Evolutionary conservation across 2,888 invertebrate genomes (phyloP), one percentile per base, ranked within the genome.

Genomic region (Zootermopsis nevadensis): DNA sequence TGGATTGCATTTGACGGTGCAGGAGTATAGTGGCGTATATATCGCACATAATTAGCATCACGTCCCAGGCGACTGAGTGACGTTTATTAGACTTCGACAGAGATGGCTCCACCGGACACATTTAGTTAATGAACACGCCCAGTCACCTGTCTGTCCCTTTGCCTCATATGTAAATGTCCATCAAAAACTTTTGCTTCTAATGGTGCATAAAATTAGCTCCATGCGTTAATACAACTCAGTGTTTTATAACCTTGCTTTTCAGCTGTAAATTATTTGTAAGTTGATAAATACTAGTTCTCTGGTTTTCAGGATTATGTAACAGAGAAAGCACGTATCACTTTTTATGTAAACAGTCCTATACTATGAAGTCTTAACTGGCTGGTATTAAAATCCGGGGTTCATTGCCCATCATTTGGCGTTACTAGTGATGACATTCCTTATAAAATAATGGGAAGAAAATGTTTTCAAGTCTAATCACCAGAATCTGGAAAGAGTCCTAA

Each of bases 111-210:
- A 60, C 60, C 60, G 60, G 76, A 76, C 42, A 42, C 76, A 76
- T 76, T 76, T 76, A 76, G 76, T 8, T 76, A 76, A 76, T 76
- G 76, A 76, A 38, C 76, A 76, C 76, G 12, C 60, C 60, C 60
- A 60, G 60, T 60, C 60, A 6, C 48, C 48, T 19, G 48, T 48
- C 48, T 48, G 48, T 48, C 19, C 19, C 1, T 19, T 19, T 48
- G 3, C 12, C 60, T n/a, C n/a, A 60, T 60, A 60, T 8, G 6
- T 60, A 60, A 60, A 60, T 60, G n/a, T 60, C 60, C 60, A 60
- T 60, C 27, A 60, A 12, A 60, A 27, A 8, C n/a, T 60, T 60
- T 60, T n/a, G n/a, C 60, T 60, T 60, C 27, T 60, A 60, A 60
- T 60, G 27, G 60, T 27, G n/a, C 27, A 60, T 60, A 60, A 60